Evolutionary conservation across 2,113 vertebrate species (phyloP).

Genomic region (Romanogobio albipinnatus): DNA sequence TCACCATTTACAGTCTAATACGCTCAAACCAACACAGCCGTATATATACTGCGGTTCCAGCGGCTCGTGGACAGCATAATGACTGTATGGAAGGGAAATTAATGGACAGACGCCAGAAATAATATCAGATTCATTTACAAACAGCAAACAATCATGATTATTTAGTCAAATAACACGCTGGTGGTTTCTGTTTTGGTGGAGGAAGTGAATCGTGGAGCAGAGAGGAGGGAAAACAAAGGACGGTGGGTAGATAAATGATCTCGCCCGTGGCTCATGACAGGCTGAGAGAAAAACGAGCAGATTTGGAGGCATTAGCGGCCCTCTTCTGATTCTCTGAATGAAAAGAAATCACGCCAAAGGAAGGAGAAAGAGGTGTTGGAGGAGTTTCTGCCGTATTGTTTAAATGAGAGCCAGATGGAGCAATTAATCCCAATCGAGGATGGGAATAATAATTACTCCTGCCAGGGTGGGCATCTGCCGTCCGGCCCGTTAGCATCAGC

Average conservation of each 20-base stretch:
- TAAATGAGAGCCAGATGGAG: constrained; percentile 82
- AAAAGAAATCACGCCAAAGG: constrained; percentile 64
- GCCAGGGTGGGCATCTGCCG: constrained; percentile 25
- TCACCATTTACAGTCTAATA: not conserved
- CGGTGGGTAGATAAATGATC: constrained; percentile 74
- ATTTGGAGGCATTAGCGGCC: constrained; percentile 64
- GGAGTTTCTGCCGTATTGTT: constrained; percentile 63
- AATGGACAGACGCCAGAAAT: too few species aligned
- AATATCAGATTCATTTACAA: too few species aligned
- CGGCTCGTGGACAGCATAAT: too few species aligned
- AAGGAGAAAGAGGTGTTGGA: constrained; percentile 57
- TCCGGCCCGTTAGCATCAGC: constrained; percentile 30
- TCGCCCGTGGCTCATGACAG: constrained; percentile 41
- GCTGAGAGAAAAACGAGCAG: constrained; percentile 55
- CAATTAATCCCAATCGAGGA: constrained; percentile 85
- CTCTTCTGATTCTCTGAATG: constrained; percentile 52
- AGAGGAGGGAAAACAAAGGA: constrained; percentile 72
- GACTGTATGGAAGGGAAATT: too few species aligned
- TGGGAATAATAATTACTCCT: constrained; percentile 80
- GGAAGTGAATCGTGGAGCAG: constrained; percentile 30
- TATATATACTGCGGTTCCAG: not conserved
- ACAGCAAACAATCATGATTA: too few species aligned
- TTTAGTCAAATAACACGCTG: not conserved
- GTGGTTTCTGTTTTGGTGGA: constrained; percentile 45
- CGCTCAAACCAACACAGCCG: not conserved